A percentile compares a stretch with the other conserved stretches of the same genome.
phyloP scores from a whole-genome alignment of 2,888 invertebrate genomes.

The Schizaphis graminum region DNA sequence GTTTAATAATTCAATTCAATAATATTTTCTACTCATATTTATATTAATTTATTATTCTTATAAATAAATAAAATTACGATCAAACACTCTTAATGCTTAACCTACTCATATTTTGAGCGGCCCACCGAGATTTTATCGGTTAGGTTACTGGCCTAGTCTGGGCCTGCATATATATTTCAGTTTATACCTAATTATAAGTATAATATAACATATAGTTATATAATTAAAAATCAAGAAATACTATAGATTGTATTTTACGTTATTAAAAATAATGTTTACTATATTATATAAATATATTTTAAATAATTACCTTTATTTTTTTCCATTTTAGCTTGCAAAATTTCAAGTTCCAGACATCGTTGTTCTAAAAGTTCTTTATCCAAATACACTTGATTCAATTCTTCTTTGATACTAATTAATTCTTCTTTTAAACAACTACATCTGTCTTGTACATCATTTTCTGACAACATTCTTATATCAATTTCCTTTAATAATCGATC shows the following conservation, averaged over 20 bases:
- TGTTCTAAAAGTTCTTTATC: conserved; percentile 89
- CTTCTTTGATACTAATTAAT: conserved; percentile 85
- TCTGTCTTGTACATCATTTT: conserved; percentile 77
- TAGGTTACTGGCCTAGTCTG: too few species aligned
- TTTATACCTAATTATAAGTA: background rate
- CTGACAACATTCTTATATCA: conserved; percentile 76
- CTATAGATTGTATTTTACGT: background rate
- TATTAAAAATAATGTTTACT: conserved; percentile 15
- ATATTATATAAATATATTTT: conserved; percentile 6
- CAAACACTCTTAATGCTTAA: too few species aligned
- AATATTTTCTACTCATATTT: too few species aligned
- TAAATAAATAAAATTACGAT: too few species aligned
- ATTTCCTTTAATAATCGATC: conserved; percentile 83
- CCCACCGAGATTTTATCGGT: too few species aligned
- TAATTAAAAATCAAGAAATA: background rate
- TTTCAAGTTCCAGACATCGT: conserved; percentile 88
- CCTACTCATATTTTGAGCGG: too few species aligned
- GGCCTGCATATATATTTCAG: background rate
- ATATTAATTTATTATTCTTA: too few species aligned
- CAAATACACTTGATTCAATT: conserved; percentile 84
- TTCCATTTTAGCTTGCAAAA: conserved; percentile 81
- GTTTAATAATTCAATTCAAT: too few species aligned
- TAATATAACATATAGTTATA: background rate
- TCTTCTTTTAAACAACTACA: conserved; percentile 89
- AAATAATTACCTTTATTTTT: conserved; percentile 78